Conservation (phyloP, 2,113 vertebrate species). For the Urocitellus parryii region DNA sequence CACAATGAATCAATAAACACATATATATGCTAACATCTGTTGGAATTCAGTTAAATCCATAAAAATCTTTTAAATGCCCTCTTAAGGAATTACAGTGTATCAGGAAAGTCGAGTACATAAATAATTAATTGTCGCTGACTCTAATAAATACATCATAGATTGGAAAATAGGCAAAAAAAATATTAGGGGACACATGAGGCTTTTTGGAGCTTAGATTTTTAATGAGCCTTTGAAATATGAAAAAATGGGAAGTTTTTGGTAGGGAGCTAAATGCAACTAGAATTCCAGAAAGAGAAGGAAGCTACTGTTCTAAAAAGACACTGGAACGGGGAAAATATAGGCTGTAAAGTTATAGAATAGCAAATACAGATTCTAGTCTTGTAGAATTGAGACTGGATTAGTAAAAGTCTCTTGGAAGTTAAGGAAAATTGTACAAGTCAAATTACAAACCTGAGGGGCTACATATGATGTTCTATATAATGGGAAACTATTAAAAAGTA, state of each 20-base stretch:
- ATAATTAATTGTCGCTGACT: not conserved
- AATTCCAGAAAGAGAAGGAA: conserved; percentile 13
- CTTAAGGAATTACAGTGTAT: not conserved
- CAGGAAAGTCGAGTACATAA: not conserved
- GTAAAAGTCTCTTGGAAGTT: not conserved
- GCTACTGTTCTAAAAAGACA: not conserved
- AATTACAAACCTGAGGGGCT: not conserved
- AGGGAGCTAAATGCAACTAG: not conserved
- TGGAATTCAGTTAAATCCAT: not conserved
- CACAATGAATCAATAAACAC: not conserved
- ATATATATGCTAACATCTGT: not conserved
- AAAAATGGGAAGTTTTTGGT: not conserved
- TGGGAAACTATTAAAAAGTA: not conserved
- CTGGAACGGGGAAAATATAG: not conserved
- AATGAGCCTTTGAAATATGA: not conserved
- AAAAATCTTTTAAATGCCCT: not conserved
- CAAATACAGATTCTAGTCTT: not conserved
- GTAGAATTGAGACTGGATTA: not conserved
- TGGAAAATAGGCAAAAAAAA: not conserved
- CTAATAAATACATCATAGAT: not conserved
- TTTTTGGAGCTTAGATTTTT: not conserved
- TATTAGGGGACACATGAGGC: not conserved
- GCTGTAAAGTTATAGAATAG: not conserved
- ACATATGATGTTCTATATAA: not conserved
- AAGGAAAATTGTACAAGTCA: not conserved